Conservation (phyloP, 2,113 vertebrate species). For the Pitta sordida region DNA sequence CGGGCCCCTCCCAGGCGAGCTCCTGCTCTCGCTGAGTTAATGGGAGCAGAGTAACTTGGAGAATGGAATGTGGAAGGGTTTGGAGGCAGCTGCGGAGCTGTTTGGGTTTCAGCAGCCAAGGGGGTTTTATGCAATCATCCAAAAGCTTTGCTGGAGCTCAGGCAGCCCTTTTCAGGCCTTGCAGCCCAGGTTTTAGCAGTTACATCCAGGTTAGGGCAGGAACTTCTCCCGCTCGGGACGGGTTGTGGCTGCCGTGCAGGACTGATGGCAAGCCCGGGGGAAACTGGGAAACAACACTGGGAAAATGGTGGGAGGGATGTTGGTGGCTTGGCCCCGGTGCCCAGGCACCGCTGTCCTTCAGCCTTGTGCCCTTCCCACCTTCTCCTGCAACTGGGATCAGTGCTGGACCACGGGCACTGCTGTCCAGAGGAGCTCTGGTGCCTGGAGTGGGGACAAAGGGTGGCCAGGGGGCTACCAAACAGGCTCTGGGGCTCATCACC, state of each 20-base stretch:
- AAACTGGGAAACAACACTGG: fast-evolving
- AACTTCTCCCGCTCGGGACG: neutral
- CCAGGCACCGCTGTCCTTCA: fast-evolving
- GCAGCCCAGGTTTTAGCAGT: neutral
- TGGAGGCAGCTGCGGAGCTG: neutral
- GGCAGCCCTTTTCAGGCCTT: neutral
- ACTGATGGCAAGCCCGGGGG: neutral
- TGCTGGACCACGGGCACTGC: fast-evolving
- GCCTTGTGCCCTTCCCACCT: neutral
- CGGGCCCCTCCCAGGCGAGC: neutral
- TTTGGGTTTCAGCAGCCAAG: neutral
- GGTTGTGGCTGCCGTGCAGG: neutral
- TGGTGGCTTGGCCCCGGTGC: neutral
- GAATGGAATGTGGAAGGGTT: neutral
- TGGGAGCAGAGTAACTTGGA: neutral
- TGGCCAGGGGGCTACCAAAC: fast-evolving
- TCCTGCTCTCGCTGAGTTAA: neutral
- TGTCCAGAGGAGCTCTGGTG: fast-evolving
- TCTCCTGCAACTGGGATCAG: fast-evolving
- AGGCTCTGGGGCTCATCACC: neutral
- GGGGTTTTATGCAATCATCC: neutral
- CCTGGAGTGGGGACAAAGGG: neutral
- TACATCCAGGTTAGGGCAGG: neutral
- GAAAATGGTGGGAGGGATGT: neutral
- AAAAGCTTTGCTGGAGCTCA: neutral